Base-by-base conservation (phyloP, 2,113 vertebrate genomes). In the Callaeas wilsoni region DNA sequence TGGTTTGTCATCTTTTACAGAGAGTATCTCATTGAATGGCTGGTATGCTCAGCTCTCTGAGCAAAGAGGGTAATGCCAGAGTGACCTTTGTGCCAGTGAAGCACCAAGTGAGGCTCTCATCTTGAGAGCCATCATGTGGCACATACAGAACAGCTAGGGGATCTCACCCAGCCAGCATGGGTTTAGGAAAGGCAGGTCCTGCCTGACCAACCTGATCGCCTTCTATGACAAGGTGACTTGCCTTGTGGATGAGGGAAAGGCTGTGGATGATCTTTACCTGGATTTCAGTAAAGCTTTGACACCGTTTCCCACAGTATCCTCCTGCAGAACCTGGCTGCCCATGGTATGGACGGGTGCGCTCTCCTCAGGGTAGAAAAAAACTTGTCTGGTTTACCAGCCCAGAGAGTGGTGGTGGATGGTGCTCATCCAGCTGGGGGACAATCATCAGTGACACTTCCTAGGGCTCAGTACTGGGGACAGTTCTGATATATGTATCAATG, bases 1-100 rank as follows among this genome's bases (percentile, higher is more conserved):
- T 84, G 21, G 10, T 83, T 97, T 94, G 67, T 78, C 49, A 65
- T 93, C 29, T 90, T 76, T 90, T 76, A 33, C 60, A 64, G 33
- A 17, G 18, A 63, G 11, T 65, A n/a, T 41, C 19, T 84, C 20
- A 29, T 25, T 65, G n/a, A 77, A 59, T 60, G 76, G 13, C 82
- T 94, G 33, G 35, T 79, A 47, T 1, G 0, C 22, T 59, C 35
- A 68, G 29, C 20, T 65, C 14, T 68, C 84, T 78, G 35, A 87
- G 56, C 44, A 78, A 50, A 63, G 50, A 83, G 22, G 11, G 21
- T n/a, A 76, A 17, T 60, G 46, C 35, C 53, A 33, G 9, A 10
- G 30, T 35, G 46, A 29, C 30, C 39, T 53, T 35, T 18, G 17
- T 53, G n/a, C 21, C 41, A 23, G 22, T 57, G 44, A n/a, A 39